Conservation (phyloP, 2,888 invertebrate species). For the Doris montereyensis region DNA sequence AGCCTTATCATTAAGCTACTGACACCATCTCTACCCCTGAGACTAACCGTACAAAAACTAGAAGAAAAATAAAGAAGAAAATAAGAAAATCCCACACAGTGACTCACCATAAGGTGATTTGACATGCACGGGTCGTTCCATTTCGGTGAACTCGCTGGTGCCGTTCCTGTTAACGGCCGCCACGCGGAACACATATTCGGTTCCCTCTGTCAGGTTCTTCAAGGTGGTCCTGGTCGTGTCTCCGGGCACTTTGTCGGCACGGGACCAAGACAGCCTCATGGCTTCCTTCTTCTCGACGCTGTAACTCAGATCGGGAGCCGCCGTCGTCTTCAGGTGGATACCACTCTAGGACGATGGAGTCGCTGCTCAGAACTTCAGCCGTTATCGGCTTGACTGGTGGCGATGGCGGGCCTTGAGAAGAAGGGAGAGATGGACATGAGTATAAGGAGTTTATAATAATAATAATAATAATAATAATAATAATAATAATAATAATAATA, state of each 20-base stretch:
- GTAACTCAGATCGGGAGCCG: conserved; percentile 72
- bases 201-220: conserved; percentile 81
- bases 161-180: conserved; percentile 90
- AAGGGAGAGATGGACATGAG: no score
- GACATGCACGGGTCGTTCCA: conserved; percentile 73
- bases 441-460: neutral
- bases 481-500: neutral
- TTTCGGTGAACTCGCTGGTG: conserved; percentile 80
- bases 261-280: conserved; percentile 60
- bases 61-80: neutral
- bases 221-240: conserved; percentile 76
- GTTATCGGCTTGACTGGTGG: conserved; percentile 72
- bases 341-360: conserved; percentile 75
- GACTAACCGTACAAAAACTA: no score
- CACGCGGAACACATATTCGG: conserved; percentile 89
- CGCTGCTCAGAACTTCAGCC: conserved; percentile 73
- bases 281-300: conserved; percentile 86
- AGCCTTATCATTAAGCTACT: no score
- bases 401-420: conserved; percentile 66
- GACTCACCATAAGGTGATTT: conserved; percentile 83
- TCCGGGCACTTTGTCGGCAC: conserved; percentile 59
- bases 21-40: no score
- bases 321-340: conserved; percentile 74
- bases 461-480: neutral
- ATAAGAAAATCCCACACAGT: neutral